phyloP scores from a whole-genome alignment of 1,140 invertebrate genomes.

The Drosophila auraria region DNA sequence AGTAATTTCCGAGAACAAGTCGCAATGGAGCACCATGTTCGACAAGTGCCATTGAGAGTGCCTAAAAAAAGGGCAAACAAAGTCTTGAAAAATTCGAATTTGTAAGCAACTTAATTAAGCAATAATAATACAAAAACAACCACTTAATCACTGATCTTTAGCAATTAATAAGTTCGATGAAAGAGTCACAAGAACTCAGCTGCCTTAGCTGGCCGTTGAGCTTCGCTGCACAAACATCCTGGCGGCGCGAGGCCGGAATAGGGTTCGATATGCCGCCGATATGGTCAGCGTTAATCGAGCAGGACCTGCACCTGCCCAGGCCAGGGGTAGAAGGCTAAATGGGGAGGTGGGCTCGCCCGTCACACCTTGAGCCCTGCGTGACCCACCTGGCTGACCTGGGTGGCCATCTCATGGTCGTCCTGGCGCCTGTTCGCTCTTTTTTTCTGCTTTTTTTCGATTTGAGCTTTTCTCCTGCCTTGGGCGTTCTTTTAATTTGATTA shows the following conservation, averaged over 20 bases:
- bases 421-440: conserved; percentile 35
- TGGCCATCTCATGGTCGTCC: conserved; percentile 49
- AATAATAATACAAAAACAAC: background rate
- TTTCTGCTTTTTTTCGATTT: conserved; percentile 3
- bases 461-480: conserved; percentile 21
- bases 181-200: background rate
- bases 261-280: conserved; percentile 6
- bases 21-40: conserved; percentile 34
- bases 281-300: conserved; percentile 71
- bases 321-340: too few relatives aligned
- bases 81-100: background rate
- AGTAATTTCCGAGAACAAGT: conserved; percentile 77
- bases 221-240: conserved; percentile 38
- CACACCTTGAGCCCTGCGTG: conserved; percentile 19
- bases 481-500: conserved; percentile 81
- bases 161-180: conserved; percentile 8
- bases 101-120: background rate
- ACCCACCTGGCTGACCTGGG: conserved; percentile 19
- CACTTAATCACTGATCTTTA: conserved; percentile 12
- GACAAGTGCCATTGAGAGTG: conserved; percentile 43
- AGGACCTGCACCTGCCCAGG: conserved; percentile 50
- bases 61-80: conserved; percentile 8
- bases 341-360: background rate
- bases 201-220: conserved; percentile 30
- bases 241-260: background rate